Conservation (phyloP, 2,113 vertebrate genomes). For the Alces alces region DNA sequence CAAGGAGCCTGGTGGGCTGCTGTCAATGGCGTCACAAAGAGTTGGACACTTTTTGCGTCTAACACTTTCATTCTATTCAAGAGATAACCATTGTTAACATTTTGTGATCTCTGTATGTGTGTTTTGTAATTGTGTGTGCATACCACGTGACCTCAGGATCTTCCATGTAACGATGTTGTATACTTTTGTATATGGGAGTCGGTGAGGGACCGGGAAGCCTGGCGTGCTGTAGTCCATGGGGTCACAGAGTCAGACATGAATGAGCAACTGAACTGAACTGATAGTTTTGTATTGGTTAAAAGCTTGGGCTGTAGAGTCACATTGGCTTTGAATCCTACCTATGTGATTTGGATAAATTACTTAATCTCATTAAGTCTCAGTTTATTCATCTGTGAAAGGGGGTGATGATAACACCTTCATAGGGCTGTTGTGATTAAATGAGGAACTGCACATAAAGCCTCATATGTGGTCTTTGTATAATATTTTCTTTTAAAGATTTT, state of each 20-base stretch:
- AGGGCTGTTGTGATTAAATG: not conserved
- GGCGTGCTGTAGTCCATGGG: not conserved
- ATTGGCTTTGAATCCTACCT: not conserved
- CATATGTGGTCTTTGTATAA: not conserved
- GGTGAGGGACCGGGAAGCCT: not conserved
- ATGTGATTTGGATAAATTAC: not conserved
- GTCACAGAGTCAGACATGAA: not conserved
- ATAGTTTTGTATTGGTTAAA: not conserved
- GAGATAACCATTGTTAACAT: not conserved
- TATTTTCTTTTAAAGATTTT: conserved; percentile 13
- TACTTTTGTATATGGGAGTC: not conserved
- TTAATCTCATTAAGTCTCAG: not conserved
- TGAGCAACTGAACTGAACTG: not conserved
- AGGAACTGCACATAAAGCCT: not conserved
- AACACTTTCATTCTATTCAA: not conserved
- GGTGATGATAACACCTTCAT: not conserved
- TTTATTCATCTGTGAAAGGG: conserved; percentile 1
- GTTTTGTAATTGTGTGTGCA: not conserved
- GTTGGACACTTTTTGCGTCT: not conserved
- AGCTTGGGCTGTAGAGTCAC: not conserved
- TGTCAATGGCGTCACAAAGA: not conserved
- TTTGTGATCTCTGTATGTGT: not conserved
- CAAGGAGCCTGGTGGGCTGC: not conserved
- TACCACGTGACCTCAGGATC: not conserved
- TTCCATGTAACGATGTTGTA: not conserved